A percentile compares a stretch with the other conserved stretches of the same genome.
Evolutionary conservation across 2,888 invertebrate genomes (phyloP).

Genomic region (Tinea pellionella): DNA sequence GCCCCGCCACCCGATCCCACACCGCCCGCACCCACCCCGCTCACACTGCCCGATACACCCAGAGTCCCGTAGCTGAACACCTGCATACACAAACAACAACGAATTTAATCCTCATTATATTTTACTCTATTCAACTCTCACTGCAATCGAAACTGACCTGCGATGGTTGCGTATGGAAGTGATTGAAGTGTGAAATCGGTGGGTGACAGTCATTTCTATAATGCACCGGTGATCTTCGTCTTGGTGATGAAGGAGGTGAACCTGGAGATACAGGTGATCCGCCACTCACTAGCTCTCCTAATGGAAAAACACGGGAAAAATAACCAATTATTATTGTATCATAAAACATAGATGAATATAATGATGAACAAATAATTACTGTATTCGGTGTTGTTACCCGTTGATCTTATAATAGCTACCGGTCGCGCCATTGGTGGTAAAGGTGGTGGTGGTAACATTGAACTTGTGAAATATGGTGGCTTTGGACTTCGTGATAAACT

Average conservation of each 20-base stretch:
- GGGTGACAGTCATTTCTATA: slow-evolving; percentile 47
- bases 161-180: slow-evolving; percentile 92
- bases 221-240: slow-evolving; percentile 54
- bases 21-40: slow-evolving; percentile 26
- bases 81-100: slow-evolving; percentile 53
- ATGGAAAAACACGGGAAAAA: neutral
- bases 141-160: slow-evolving; percentile 60
- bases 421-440: slow-evolving; percentile 96
- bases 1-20: slow-evolving; percentile 25
- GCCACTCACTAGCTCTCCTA: slow-evolving; percentile 35
- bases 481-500: slow-evolving; percentile 76
- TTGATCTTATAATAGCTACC: slow-evolving; percentile 94
- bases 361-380: slow-evolving; percentile 1
- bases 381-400: slow-evolving; percentile 53
- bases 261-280: slow-evolving; percentile 43
- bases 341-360: no score
- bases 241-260: slow-evolving; percentile 49
- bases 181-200: slow-evolving; percentile 84
- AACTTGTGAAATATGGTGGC: slow-evolving; percentile 87
- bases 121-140: neutral
- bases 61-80: slow-evolving; percentile 92
- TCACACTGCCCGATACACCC: slow-evolving; percentile 72
- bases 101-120: neutral
- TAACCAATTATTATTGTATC: neutral
- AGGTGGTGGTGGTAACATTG: slow-evolving; percentile 95